Evolutionary conservation across 2,797 vertebrate genomes (phyloP), one percentile per base, ranked within the genome.

Genomic region (Calcarius lapponicus): DNA sequence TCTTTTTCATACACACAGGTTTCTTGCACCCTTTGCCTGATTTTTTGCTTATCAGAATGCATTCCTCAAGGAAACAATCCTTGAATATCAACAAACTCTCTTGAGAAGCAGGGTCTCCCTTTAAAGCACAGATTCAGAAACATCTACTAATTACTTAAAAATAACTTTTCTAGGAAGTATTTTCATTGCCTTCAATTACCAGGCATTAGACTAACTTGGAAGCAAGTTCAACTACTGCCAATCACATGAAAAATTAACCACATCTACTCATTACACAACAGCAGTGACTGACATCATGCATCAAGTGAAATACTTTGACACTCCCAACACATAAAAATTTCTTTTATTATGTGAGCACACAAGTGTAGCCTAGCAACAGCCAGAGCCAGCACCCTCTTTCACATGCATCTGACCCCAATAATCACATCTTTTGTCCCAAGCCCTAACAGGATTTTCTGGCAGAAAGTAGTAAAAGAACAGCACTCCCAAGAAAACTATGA

Each of bases 291-390:
- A 71, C 67, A 93, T 45, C 73, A 66, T 14, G 43, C 60, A 58
- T 56, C 43, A 79, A 57, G 32, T 86, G 17, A 81, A 88, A 53
- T 53, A 90, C 79, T 86, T 60, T 83, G 47, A 81, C 34, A 67
- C 54, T 83, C 36, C 28, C 36, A 79, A 64, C 48, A 64, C 28
- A 24, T 2, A 64, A 71, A 24, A 29, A 67, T 71, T 82, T 85
- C 14, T 81, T 73, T 29, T 82, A 42, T 54, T 47, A 5, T 42
- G 28, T 38, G 42, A 92, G 65, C 26, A 69, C 24, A 5, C 20
- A 70, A 88, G 36, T 22, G 65, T 82, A 95, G 57, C 84, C 74
- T 82, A 93, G 89, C 86, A 95, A 88, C 81, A 86, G 50, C 31
- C 60, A 69, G 42, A 81, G 38, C 29, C 54, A 32, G 16, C 31